Percentiles rank a stretch among this genome's conserved stretches.
phyloP scores from a whole-genome alignment of 2,113 vertebrate species.

The Chamaetylas fuelleborni region DNA sequence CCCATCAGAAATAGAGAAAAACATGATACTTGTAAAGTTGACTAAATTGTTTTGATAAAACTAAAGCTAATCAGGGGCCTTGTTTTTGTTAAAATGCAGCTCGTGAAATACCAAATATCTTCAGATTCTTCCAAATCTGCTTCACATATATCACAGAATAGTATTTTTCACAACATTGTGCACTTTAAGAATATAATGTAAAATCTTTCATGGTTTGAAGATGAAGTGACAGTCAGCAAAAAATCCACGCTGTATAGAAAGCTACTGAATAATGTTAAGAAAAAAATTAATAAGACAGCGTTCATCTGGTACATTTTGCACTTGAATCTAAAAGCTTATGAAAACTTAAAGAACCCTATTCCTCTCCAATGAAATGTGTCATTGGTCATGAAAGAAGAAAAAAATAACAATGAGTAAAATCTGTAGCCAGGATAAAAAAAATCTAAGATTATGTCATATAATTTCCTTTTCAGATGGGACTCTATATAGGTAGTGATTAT shows the following conservation, averaged over 20 bases:
- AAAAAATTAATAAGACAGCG: neutral
- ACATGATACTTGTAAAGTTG: neutral
- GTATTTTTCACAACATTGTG: neutral
- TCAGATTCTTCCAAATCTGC: neutral
- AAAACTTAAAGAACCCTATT: neutral
- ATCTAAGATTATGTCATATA: neutral
- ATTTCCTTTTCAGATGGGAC: neutral
- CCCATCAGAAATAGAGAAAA: neutral
- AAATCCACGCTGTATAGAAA: neutral
- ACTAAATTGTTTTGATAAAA: neutral
- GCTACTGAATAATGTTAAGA: neutral
- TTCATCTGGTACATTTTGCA: neutral
- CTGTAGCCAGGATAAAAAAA: neutral
- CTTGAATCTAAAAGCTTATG: neutral
- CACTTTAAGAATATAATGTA: neutral
- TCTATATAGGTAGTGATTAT: neutral
- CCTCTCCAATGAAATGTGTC: neutral
- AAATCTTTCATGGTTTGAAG: neutral
- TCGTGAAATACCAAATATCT: neutral
- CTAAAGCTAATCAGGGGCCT: neutral
- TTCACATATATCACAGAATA: neutral
- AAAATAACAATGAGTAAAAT: neutral
- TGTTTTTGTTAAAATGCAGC: neutral
- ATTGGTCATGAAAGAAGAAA: neutral
- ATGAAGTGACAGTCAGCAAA: neutral